phyloP scores from a whole-genome alignment of 2,888 invertebrate species.

The Melolontha melolontha region DNA sequence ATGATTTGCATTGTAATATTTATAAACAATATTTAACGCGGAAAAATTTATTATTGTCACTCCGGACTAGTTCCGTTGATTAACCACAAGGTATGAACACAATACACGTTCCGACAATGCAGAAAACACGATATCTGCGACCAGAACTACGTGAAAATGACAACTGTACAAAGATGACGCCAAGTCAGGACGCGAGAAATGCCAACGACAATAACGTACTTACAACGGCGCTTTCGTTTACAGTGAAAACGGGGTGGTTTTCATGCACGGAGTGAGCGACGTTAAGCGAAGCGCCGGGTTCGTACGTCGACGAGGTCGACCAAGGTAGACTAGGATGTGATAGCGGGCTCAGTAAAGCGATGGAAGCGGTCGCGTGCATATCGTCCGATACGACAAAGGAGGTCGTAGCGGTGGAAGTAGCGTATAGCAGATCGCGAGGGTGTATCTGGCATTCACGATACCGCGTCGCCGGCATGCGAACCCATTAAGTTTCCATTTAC shows the following conservation, averaged over 20 bases:
- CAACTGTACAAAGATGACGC: neutral
- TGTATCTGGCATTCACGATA: conserved; percentile 20
- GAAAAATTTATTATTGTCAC: no score
- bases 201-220: no score
- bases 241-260: conserved; percentile 18
- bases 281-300: conserved; percentile 36
- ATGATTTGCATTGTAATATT: no score
- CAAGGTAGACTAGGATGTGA: conserved; percentile 42
- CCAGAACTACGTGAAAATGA: conserved; percentile 5
- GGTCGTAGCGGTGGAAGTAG: conserved; percentile 27
- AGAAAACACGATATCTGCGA: neutral
- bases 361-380: conserved; percentile 50
- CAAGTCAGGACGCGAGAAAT: no score
- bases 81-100: no score
- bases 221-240: neutral
- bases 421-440: conserved; percentile 40
- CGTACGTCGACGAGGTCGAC: conserved; percentile 43
- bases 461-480: conserved; percentile 3
- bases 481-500: no score
- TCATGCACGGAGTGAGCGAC: conserved; percentile 28
- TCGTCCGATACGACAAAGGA: conserved; percentile 40
- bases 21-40: no score
- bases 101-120: neutral
- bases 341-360: conserved; percentile 50
- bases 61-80: no score